Percentiles rank a stretch among this genome's conserved stretches.
Conservation (phyloP, 2,797 vertebrate species). For the Enoplosus armatus region DNA sequence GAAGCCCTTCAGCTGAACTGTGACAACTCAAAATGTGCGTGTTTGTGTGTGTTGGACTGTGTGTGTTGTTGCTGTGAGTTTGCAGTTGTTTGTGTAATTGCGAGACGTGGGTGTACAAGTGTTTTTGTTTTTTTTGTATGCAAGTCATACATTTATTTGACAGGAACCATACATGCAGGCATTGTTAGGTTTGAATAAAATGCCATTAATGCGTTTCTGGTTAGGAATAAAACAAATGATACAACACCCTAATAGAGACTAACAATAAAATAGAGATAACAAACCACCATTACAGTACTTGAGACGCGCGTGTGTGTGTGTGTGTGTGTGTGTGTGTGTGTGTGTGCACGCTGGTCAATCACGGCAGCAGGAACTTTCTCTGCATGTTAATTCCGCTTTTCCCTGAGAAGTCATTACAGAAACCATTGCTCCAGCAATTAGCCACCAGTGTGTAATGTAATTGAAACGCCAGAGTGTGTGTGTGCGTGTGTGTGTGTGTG, state of each 20-base stretch:
- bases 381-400: conserved; percentile 49
- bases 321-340: conserved; percentile 1
- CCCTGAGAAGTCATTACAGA: conserved; percentile 55
- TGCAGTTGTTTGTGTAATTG: not conserved
- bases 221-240: no score
- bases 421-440: conserved; percentile 61
- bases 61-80: not conserved
- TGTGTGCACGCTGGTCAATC: conserved; percentile 31
- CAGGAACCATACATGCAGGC: no score
- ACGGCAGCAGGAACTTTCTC: conserved; percentile 19
- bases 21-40: conserved; percentile 3
- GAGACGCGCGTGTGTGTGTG: no score
- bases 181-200: no score
- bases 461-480: conserved; percentile 33
- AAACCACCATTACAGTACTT: no score
- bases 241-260: no score
- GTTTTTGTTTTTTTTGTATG: not conserved
- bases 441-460: conserved; percentile 59
- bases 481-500: conserved; percentile 5
- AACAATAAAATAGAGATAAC: no score
- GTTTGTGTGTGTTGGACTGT: conserved; percentile 5
- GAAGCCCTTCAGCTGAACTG: conserved; percentile 41
- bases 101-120: not conserved
- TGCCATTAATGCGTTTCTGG: no score
- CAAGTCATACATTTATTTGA: no score